A percentile compares a stretch with the other conserved stretches of the same genome.
phyloP scores from a whole-genome alignment of 1,140 invertebrate genomes.

The Lamellibrachia luymesi region DNA sequence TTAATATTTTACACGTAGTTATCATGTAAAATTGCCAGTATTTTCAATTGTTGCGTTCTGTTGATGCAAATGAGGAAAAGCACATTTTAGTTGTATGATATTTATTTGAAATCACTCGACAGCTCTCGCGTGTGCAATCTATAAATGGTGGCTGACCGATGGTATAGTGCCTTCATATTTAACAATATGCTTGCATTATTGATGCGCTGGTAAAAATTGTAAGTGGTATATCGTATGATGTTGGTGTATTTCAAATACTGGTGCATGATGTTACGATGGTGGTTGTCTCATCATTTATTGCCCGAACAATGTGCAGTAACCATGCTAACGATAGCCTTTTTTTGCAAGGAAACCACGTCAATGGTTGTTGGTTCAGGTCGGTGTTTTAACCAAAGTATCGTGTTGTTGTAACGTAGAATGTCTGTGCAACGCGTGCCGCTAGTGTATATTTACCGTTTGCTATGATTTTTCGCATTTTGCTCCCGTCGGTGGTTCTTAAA shows the following conservation, averaged over 20 bases:
- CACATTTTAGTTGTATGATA: background rate
- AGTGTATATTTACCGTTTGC: background rate
- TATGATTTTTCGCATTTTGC: background rate
- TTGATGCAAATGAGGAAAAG: background rate
- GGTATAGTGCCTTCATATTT: conserved; percentile 1
- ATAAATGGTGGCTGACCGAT: background rate
- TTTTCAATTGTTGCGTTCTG: conserved; percentile 5
- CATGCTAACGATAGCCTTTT: background rate
- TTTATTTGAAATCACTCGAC: background rate
- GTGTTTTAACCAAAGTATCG: background rate
- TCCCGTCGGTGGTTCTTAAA: background rate
- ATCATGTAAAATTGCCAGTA: conserved; percentile 1
- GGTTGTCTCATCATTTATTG: background rate
- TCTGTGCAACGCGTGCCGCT: background rate
- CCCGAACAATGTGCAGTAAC: background rate
- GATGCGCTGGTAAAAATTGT: background rate
- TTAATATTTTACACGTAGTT: background rate
- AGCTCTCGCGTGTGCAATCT: background rate
- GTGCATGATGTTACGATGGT: background rate
- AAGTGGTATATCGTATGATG: background rate
- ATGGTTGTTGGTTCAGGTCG: background rate
- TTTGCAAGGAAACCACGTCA: background rate
- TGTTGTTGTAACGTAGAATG: background rate
- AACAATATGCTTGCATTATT: background rate
- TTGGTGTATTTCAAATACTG: background rate